Conservation (phyloP, 2,888 invertebrate genomes). For the Scaptomyza caliginosa region DNA sequence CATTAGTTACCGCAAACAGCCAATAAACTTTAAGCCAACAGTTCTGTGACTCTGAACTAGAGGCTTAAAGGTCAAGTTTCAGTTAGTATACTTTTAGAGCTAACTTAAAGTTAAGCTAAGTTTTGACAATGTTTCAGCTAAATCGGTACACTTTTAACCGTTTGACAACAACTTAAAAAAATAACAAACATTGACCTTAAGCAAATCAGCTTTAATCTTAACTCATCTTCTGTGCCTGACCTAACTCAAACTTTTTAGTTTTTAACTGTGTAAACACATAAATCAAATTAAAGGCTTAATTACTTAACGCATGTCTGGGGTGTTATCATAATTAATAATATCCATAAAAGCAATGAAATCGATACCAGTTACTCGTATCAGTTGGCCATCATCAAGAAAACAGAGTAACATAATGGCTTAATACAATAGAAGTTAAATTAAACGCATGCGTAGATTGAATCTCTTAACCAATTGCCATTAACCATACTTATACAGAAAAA, state of each 20-base stretch:
- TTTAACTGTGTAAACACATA: constrained; percentile 7
- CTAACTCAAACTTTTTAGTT: constrained; percentile 27
- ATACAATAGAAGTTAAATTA: constrained; percentile 10
- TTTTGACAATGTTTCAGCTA: neutral
- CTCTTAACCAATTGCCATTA: constrained; percentile 39
- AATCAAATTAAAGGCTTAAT: constrained; percentile 49
- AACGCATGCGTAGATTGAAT: constrained; percentile 23
- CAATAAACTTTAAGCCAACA: constrained; percentile 23
- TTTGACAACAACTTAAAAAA: neutral
- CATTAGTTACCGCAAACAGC: constrained; percentile 21
- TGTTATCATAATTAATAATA: constrained; percentile 62
- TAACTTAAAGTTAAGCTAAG: neutral
- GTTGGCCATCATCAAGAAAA: constrained; percentile 21
- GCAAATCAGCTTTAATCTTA: neutral
- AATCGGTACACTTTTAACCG: neutral
- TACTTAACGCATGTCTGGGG: constrained; percentile 35
- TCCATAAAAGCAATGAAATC: constrained; percentile 33
- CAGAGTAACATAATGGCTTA: constrained; percentile 10
- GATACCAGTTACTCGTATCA: constrained; percentile 27
- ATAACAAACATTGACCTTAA: neutral
- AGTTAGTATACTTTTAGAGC: constrained; percentile 18
- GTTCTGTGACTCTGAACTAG: neutral
- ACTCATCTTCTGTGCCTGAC: constrained; percentile 5
- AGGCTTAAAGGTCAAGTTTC: constrained; percentile 28
- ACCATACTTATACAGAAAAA: constrained; percentile 3